Conservation (phyloP, 2,888 invertebrate species). For the Polymixis lichenea region DNA sequence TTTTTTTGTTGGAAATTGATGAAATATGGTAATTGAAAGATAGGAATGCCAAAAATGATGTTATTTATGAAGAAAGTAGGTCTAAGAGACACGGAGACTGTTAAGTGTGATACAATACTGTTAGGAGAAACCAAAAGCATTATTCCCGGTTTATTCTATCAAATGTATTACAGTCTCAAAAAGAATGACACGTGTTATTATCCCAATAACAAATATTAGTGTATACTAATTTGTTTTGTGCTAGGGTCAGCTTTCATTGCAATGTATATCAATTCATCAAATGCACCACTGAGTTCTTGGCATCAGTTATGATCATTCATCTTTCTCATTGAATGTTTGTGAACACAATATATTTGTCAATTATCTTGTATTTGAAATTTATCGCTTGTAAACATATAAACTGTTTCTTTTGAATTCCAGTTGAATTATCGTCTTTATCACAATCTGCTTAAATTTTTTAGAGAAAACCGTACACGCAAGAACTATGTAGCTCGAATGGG, state of each 20-base stretch:
- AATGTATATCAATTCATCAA: conserved; percentile 51
- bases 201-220: conserved; percentile 29
- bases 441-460: not conserved
- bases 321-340: conserved; percentile 51
- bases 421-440: conserved; percentile 13
- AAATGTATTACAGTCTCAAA: conserved; percentile 4
- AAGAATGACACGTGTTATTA: conserved; percentile 23
- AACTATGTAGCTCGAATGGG: not conserved
- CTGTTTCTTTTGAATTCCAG: conserved; percentile 22
- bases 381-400: conserved; percentile 33
- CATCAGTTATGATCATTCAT: conserved; percentile 53
- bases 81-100: not conserved
- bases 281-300: conserved; percentile 52
- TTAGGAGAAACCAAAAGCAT: not conserved
- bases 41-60: not conserved
- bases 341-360: conserved; percentile 58
- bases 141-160: not conserved
- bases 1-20: conserved; percentile 1
- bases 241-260: conserved; percentile 39
- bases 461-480: not conserved
- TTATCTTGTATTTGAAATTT: conserved; percentile 55
- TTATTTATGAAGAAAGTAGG: not conserved
- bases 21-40: not conserved
- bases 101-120: not conserved
- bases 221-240: conserved; percentile 40